phyloP scores from a whole-genome alignment of 2,113 vertebrate species.

The Clarias batrachus region DNA sequence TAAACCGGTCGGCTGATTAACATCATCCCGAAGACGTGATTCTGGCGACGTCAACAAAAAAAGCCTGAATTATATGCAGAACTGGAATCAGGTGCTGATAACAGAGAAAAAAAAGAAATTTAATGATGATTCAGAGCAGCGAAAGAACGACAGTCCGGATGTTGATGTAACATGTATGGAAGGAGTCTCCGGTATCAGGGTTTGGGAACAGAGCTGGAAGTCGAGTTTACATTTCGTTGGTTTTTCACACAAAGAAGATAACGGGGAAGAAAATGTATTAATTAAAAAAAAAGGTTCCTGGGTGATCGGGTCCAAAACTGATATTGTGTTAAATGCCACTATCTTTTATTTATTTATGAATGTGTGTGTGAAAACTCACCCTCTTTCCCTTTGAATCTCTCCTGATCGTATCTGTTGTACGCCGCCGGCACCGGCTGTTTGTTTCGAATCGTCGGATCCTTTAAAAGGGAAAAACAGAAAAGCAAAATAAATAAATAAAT shows the following conservation, averaged over 20 bases:
- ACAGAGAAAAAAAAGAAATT: background rate
- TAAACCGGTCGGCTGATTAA: too few relatives aligned
- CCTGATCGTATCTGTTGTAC: slow-evolving; percentile 98
- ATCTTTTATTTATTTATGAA: too few relatives aligned
- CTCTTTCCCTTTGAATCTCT: slow-evolving; percentile 98
- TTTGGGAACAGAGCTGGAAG: background rate
- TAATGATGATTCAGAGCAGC: too few relatives aligned
- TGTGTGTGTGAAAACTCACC: slow-evolving; percentile 69
- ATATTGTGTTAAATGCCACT: too few relatives aligned
- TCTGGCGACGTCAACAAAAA: background rate
- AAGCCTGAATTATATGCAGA: background rate
- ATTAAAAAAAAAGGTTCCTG: too few relatives aligned
- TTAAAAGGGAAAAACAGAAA: slow-evolving; percentile 23
- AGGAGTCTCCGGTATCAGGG: too few relatives aligned
- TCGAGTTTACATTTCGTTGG: too few relatives aligned
- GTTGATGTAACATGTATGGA: too few relatives aligned
- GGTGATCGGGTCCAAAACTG: too few relatives aligned
- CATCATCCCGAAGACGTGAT: background rate
- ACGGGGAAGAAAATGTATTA: background rate
- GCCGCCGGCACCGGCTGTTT: slow-evolving; percentile 93
- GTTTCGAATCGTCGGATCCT: slow-evolving; percentile 90
- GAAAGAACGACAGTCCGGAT: too few relatives aligned
- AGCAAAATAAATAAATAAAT: background rate
- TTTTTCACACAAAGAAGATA: too few relatives aligned
- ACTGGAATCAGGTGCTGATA: background rate